Conservation (phyloP, 2,797 vertebrate species). For the Neosilurus hyrtlii region DNA sequence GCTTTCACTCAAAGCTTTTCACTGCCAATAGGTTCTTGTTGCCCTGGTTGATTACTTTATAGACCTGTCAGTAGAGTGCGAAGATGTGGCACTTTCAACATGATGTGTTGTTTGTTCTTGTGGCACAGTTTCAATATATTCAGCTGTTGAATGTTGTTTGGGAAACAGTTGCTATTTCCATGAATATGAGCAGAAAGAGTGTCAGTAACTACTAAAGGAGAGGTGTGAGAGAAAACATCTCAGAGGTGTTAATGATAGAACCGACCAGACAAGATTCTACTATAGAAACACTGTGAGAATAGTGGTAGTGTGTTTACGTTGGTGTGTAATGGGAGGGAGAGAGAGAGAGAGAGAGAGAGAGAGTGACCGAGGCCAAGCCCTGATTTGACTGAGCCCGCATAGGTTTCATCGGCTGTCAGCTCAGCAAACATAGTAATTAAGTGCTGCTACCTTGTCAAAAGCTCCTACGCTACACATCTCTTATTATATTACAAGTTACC, state of each 20-base stretch:
- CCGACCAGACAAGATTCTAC: slow-evolving; percentile 43
- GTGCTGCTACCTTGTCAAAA: slow-evolving; percentile 71
- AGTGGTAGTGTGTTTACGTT: slow-evolving; percentile 42
- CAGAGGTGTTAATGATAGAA: slow-evolving; percentile 60
- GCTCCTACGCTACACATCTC: slow-evolving; percentile 73
- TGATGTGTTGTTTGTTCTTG: slow-evolving; percentile 53
- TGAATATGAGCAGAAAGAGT: background rate
- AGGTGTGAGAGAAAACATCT: slow-evolving; percentile 56
- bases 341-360: background rate
- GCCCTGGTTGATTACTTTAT: slow-evolving; percentile 52
- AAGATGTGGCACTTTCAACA: slow-evolving; percentile 34
- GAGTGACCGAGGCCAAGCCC: slow-evolving; percentile 51
- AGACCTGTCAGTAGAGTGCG: slow-evolving; percentile 38
- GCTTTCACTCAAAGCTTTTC: slow-evolving; percentile 40
- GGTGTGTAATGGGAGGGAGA: slow-evolving; percentile 18
- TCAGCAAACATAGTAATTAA: slow-evolving; percentile 73
- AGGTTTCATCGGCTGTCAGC: slow-evolving; percentile 64
- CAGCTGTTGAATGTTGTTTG: slow-evolving; percentile 45
- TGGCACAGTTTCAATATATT: slow-evolving; percentile 45
- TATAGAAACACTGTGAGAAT: slow-evolving; percentile 46
- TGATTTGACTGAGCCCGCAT: slow-evolving; percentile 58
- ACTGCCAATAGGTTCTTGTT: slow-evolving; percentile 23
- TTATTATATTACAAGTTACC: slow-evolving; percentile 78
- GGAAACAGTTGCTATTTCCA: slow-evolving; percentile 1
- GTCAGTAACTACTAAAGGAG: slow-evolving; percentile 27